These are phyloP conservation scores for Aporophyla nigra DNA, from an alignment of 2,888 invertebrate species.

Conservation along the genomic window DNA sequence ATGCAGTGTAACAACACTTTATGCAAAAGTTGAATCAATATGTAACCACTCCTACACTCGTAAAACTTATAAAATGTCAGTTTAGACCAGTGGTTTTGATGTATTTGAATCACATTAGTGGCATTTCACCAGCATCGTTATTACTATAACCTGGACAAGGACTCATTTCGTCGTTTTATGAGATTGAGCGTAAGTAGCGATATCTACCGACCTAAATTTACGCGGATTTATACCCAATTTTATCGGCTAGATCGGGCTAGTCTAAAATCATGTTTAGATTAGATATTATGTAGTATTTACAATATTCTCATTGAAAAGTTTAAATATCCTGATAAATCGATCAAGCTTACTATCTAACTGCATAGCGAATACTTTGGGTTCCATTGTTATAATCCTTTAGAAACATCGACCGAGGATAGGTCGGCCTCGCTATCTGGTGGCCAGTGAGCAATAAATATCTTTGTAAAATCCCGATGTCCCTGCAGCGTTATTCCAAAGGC, in stretches of 20 bases:
- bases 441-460: conserved; percentile 46
- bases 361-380: conserved; percentile 30
- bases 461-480: conserved; percentile 47
- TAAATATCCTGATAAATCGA: conserved; percentile 4
- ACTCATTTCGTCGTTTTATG: neutral
- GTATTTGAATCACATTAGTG: neutral
- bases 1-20: neutral
- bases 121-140: neutral
- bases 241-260: neutral
- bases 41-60: neutral
- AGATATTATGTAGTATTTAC: neutral
- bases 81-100: neutral
- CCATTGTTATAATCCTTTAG: conserved; percentile 41
- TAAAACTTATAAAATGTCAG: neutral
- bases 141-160: neutral
- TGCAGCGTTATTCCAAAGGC: conserved; percentile 34
- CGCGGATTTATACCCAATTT: neutral
- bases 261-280: neutral
- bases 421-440: conserved; percentile 46
- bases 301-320: neutral
- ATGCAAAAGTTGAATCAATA: neutral
- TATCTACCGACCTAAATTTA: neutral
- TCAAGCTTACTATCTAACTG: conserved; percentile 13
- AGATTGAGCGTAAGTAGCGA: neutral
- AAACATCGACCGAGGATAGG: conserved; percentile 27